These are phyloP conservation scores for Euglossa dilemma DNA, from an alignment of 1,140 invertebrate species.

Conservation along the genomic window DNA sequence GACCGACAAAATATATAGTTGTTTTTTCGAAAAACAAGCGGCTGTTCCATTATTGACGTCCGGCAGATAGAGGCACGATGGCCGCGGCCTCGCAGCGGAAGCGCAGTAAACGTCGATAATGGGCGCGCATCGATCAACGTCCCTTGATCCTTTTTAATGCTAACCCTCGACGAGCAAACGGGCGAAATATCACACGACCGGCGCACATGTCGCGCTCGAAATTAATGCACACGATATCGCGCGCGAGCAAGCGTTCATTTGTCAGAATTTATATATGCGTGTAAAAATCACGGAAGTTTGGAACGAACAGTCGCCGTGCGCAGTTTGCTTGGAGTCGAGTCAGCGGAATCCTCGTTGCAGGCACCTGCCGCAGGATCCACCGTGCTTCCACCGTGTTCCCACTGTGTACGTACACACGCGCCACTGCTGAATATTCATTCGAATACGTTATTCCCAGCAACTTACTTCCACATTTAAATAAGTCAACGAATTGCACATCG, in stretches of 20 bases:
- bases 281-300: constrained; percentile 43
- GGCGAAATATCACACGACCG: constrained; percentile 31
- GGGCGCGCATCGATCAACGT: constrained; percentile 56
- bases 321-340: constrained; percentile 9
- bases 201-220: constrained; percentile 23
- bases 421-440: constrained; percentile 57
- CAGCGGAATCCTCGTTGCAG: constrained; percentile 24
- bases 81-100: constrained; percentile 40
- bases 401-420: constrained; percentile 23
- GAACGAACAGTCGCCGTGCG: constrained; percentile 11
- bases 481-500: constrained; percentile 50
- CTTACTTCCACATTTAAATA: constrained; percentile 55
- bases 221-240: constrained; percentile 49
- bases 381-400: background rate
- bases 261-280: constrained; percentile 39
- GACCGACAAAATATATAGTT: constrained; percentile 20
- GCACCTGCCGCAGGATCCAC: constrained; percentile 40
- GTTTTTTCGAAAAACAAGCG: constrained; percentile 38
- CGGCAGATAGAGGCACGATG: background rate
- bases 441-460: constrained; percentile 29
- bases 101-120: constrained; percentile 59
- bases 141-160: constrained; percentile 54
- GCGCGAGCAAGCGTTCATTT: constrained; percentile 21
- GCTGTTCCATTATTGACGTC: constrained; percentile 43
- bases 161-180: constrained; percentile 38